Conservation (phyloP, 2,113 vertebrate species). For the Himantopus leucocephalus region DNA sequence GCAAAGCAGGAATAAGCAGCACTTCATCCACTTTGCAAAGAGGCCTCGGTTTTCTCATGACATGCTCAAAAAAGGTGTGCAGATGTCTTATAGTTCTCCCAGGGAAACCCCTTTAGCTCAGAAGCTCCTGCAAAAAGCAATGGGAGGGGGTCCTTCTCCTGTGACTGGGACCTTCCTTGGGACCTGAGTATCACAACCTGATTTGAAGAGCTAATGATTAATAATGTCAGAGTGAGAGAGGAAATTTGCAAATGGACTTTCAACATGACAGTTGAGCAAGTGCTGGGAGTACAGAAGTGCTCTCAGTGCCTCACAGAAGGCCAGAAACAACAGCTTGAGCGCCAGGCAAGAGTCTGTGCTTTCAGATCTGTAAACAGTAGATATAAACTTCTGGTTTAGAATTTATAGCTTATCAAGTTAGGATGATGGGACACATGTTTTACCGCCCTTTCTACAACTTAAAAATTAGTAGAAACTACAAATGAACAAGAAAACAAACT, state of each 20-base stretch:
- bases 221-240: neutral
- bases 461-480: neutral
- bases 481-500: neutral
- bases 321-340: neutral
- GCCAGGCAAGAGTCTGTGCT: neutral
- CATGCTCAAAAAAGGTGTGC: neutral
- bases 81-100: neutral
- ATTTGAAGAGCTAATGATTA: neutral
- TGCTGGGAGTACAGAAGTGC: neutral
- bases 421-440: neutral
- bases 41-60: neutral
- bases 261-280: neutral
- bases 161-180: neutral
- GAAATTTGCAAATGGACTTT: neutral
- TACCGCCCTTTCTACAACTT: neutral
- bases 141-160: accelerated
- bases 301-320: neutral
- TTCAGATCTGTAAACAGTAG: neutral
- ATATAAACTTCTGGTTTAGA: neutral
- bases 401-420: neutral
- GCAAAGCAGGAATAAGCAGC: neutral
- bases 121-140: neutral
- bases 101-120: neutral
- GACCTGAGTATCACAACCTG: neutral
- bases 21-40: neutral